These are phyloP conservation scores for Apantesis nais DNA, from an alignment of 2,888 invertebrate species.

Conservation along the genomic window DNA sequence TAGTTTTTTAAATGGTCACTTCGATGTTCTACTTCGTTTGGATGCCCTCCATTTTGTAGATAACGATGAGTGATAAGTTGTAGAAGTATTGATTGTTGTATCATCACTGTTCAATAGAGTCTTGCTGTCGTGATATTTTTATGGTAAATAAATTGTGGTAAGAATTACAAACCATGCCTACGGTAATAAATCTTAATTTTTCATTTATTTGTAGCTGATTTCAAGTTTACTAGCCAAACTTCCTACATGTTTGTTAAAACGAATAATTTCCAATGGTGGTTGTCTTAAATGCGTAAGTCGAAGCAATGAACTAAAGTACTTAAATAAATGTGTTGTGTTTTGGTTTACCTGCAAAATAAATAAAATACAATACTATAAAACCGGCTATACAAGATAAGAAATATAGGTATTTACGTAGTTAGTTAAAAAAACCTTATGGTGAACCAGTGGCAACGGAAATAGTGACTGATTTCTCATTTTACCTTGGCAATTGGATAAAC, in stretches of 20 bases:
- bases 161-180: not conserved
- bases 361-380: no score
- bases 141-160: not conserved
- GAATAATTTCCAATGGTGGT: not conserved
- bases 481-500: no score
- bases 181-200: not conserved
- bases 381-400: no score
- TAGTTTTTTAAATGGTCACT: slow-evolving; percentile 24
- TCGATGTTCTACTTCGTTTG: slow-evolving; percentile 13
- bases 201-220: not conserved
- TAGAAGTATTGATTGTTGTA: not conserved
- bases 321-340: no score
- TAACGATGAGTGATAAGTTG: not conserved
- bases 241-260: not conserved
- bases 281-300: not conserved
- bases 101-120: not conserved
- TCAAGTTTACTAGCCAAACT: not conserved
- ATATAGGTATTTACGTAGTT: no score
- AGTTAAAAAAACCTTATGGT: no score
- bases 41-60: slow-evolving; percentile 10
- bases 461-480: no score
- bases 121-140: not conserved
- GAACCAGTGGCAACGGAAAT: no score
- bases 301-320: no score
- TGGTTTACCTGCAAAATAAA: no score